These are phyloP conservation scores for Antrozous pallidus DNA, from an alignment of 2,797 vertebrate species.

Conservation along the genomic window DNA sequence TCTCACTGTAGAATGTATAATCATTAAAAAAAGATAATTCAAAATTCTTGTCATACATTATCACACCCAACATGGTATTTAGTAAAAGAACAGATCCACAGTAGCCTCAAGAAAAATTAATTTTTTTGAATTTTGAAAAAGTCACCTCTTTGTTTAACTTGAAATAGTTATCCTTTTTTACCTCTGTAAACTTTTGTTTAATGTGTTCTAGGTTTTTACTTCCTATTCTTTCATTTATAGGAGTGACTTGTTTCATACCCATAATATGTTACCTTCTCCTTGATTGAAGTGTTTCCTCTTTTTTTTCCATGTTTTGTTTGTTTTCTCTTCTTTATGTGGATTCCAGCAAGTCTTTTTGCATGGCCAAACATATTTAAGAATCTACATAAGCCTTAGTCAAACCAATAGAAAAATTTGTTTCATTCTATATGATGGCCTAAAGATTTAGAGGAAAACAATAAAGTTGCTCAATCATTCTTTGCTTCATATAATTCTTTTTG, in stretches of 20 bases:
- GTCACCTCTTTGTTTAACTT: not conserved
- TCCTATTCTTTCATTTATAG: not conserved
- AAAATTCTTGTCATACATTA: not conserved
- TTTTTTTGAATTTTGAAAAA: not conserved
- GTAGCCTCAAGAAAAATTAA: not conserved
- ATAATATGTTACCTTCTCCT: not conserved
- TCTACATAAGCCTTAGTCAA: not conserved
- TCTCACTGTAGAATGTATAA: not conserved
- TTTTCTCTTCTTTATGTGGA: not conserved
- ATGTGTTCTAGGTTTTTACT: not conserved
- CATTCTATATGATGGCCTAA: not conserved
- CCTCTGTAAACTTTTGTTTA: not conserved
- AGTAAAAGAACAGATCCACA: not conserved
- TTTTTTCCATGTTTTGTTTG: too few species aligned
- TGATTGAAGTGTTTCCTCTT: not conserved
- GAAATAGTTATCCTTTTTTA: not conserved
- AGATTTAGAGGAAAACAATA: not conserved
- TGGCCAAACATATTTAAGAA: not conserved
- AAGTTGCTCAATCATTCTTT: not conserved
- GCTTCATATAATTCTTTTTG: not conserved
- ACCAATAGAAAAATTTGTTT: not conserved
- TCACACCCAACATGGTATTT: not conserved
- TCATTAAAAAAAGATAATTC: not conserved
- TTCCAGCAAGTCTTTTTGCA: not conserved
- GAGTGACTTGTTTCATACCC: not conserved